A percentile compares a stretch with the other conserved stretches of the same genome.
Conservation (phyloP, 2,113 vertebrate species). For the Smithornis capensis region DNA sequence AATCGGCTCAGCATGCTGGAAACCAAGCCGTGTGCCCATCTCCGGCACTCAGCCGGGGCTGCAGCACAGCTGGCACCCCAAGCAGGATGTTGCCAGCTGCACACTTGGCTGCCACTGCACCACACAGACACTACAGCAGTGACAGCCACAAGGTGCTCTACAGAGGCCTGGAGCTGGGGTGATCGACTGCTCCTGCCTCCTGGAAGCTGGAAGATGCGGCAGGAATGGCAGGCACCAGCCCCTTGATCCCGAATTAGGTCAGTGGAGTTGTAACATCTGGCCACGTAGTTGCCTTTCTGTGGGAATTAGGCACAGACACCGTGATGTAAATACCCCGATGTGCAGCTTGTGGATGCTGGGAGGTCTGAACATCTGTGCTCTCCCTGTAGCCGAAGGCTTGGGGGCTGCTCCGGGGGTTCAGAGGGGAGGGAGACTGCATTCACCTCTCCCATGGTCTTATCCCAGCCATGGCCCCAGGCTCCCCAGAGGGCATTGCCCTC, state of each 20-base stretch:
- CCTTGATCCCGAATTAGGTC: background rate
- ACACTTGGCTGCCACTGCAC: background rate
- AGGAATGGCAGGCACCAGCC: background rate
- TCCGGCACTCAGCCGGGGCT: rapidly evolving
- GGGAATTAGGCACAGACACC: background rate
- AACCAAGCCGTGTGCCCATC: rapidly evolving
- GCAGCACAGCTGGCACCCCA: rapidly evolving
- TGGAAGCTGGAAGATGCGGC: rapidly evolving
- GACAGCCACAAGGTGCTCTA: rapidly evolving
- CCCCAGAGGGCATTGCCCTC: background rate
- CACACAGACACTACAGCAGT: rapidly evolving
- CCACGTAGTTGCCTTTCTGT: rapidly evolving
- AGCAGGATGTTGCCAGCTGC: background rate
- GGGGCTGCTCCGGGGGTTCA: rapidly evolving
- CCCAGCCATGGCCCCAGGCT: rapidly evolving
- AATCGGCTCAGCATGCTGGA: rapidly evolving
- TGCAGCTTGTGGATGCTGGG: rapidly evolving
- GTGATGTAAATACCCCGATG: rapidly evolving
- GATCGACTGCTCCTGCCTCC: background rate
- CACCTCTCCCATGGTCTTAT: rapidly evolving
- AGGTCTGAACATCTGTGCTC: background rate
- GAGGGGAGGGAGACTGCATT: background rate
- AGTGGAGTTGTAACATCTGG: background rate
- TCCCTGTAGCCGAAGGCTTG: background rate
- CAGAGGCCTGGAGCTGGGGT: no score